Percentiles rank a stretch among this genome's conserved stretches.
Conservation (phyloP, 2,113 vertebrate species). For the Piaya cayana region DNA sequence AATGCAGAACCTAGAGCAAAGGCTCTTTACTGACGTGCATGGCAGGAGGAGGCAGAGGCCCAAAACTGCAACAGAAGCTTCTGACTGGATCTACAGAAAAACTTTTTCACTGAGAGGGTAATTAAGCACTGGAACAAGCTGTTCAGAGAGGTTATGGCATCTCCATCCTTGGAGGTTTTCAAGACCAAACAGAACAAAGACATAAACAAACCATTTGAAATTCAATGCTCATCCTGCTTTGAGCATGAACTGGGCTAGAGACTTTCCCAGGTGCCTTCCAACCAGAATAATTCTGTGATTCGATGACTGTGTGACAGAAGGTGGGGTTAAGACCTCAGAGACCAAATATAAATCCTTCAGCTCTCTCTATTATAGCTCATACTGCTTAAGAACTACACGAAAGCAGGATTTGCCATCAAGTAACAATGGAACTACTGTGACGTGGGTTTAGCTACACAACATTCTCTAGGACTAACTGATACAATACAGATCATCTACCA, state of each 20-base stretch:
- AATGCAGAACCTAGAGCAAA: not conserved
- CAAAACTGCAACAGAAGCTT: not conserved
- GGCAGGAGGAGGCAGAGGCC: not conserved
- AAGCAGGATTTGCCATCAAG: not conserved
- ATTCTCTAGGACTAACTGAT: not conserved
- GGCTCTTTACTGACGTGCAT: not conserved
- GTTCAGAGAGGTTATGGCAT: not conserved
- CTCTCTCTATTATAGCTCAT: not conserved
- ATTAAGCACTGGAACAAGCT: not conserved
- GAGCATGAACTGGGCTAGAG: not conserved
- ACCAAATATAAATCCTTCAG: not conserved
- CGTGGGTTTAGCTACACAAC: not conserved
- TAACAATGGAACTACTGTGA: not conserved
- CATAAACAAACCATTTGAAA: not conserved
- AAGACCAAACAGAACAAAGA: no score
- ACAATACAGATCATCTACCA: not conserved
- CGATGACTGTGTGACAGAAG: not conserved
- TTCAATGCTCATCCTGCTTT: not conserved
- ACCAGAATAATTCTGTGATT: not conserved
- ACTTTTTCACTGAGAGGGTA: not conserved
- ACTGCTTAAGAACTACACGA: not conserved
- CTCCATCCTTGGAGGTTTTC: no score
- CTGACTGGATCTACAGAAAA: not conserved
- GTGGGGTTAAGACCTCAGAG: not conserved
- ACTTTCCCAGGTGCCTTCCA: not conserved